These are phyloP conservation scores for Sebastes kiyomatsui DNA, from an alignment of 2,797 vertebrate species.

Conservation along the genomic window DNA sequence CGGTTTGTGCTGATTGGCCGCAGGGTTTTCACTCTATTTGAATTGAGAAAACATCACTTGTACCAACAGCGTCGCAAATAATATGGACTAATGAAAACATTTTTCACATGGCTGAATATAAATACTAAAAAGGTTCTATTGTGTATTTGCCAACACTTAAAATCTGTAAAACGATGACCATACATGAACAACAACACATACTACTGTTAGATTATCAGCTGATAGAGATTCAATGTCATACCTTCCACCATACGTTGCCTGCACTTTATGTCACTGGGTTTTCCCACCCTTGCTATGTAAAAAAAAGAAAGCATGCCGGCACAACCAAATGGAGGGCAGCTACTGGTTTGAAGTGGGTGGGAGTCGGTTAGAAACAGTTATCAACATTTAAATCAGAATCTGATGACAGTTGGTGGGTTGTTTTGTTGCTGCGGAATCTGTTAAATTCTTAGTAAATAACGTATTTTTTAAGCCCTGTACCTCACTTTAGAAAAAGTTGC, in stretches of 20 bases:
- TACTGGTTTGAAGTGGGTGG: not conserved
- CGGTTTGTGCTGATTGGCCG: too few species aligned
- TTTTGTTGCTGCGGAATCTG: not conserved
- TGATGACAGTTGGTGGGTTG: not conserved
- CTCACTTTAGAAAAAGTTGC: not conserved
- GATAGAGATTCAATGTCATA: not conserved
- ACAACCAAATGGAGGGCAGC: not conserved
- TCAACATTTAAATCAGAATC: not conserved
- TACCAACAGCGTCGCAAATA: not conserved
- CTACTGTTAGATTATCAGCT: not conserved
- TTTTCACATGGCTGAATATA: not conserved
- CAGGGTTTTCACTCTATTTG: not conserved
- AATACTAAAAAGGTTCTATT: not conserved
- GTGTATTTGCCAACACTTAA: not conserved
- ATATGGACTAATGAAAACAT: too few species aligned
- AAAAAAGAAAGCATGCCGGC: not conserved
- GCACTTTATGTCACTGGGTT: not conserved
- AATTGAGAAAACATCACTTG: not conserved
- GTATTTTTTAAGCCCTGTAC: too few species aligned
- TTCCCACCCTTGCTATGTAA: too few species aligned
- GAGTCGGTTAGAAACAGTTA: not conserved
- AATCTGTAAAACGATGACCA: too few species aligned
- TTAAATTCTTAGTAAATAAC: too few species aligned
- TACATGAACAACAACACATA: too few species aligned
- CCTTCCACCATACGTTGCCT: not conserved